Percentiles rank a stretch among this genome's conserved stretches.
Conservation (phyloP, 2,797 vertebrate species). For the Gallinago stenura region DNA sequence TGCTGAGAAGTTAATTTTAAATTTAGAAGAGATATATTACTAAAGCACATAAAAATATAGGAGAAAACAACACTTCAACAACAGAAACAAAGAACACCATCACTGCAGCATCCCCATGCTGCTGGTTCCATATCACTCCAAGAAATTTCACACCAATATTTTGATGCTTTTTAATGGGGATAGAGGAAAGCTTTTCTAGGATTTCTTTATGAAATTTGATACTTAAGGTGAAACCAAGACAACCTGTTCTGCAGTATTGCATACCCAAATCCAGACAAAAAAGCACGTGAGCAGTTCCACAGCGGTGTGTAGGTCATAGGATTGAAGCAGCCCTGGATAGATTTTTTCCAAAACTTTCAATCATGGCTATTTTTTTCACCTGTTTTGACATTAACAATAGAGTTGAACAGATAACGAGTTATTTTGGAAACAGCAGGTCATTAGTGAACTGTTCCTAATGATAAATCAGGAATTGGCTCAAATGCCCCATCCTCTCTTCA, state of each 20-base stretch:
- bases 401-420: not conserved
- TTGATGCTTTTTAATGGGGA: not conserved
- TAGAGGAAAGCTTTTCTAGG: not conserved
- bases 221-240: not conserved
- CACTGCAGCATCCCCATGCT: not conserved
- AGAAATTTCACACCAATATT: not conserved
- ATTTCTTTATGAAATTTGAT: not conserved
- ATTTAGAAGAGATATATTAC: not conserved
- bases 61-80: not conserved
- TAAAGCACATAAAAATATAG: not conserved
- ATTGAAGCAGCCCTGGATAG: not conserved
- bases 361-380: not conserved
- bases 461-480: not conserved
- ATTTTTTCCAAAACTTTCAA: not conserved
- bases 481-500: not conserved
- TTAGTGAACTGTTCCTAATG: not conserved
- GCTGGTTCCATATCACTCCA: not conserved
- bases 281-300: not conserved
- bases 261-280: not conserved
- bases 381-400: not conserved
- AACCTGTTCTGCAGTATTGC: not conserved
- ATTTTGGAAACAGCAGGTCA: not conserved
- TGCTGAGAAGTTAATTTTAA: not conserved
- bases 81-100: not conserved
- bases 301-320: not conserved